These are phyloP conservation scores for Scortum barcoo DNA, from an alignment of 2,113 vertebrate genomes.

Conservation along the genomic window DNA sequence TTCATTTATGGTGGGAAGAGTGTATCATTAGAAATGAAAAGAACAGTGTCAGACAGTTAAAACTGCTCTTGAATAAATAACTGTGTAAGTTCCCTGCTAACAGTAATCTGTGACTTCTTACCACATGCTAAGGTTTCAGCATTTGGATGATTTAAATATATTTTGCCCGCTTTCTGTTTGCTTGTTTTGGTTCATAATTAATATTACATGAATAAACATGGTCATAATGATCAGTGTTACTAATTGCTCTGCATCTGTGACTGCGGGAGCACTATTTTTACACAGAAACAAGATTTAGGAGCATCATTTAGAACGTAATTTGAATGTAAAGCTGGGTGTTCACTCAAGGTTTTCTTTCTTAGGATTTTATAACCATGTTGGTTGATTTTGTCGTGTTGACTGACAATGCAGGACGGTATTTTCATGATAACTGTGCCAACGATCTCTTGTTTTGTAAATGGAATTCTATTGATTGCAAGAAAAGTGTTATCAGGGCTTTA, in stretches of 20 bases:
- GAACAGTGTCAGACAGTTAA: slow-evolving; percentile 45
- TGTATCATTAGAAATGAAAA: slow-evolving; percentile 59
- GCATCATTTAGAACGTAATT: not conserved
- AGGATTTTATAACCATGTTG: slow-evolving; percentile 6
- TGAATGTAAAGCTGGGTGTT: not conserved
- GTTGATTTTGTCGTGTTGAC: slow-evolving; percentile 30
- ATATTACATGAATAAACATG: not conserved
- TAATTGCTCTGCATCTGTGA: not conserved
- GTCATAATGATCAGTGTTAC: not conserved
- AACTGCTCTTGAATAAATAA: slow-evolving; percentile 64
- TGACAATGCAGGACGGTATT: slow-evolving; percentile 75
- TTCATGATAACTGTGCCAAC: slow-evolving; percentile 81
- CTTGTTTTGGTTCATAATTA: not conserved
- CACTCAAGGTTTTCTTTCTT: slow-evolving; percentile 7
- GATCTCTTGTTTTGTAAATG: slow-evolving; percentile 85
- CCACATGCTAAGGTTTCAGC: slow-evolving; percentile 1
- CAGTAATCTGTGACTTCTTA: slow-evolving; percentile 31
- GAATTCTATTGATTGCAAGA: slow-evolving; percentile 86
- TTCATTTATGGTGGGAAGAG: slow-evolving; percentile 52
- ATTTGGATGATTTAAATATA: slow-evolving; percentile 6
- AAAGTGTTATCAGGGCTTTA: slow-evolving; percentile 81
- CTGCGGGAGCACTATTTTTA: not conserved
- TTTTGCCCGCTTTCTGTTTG: slow-evolving; percentile 12
- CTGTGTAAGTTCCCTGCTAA: slow-evolving; percentile 19
- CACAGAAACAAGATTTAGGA: not conserved